Base-by-base conservation (phyloP, 2,888 invertebrate genomes). In the Prenolepis imparis region DNA sequence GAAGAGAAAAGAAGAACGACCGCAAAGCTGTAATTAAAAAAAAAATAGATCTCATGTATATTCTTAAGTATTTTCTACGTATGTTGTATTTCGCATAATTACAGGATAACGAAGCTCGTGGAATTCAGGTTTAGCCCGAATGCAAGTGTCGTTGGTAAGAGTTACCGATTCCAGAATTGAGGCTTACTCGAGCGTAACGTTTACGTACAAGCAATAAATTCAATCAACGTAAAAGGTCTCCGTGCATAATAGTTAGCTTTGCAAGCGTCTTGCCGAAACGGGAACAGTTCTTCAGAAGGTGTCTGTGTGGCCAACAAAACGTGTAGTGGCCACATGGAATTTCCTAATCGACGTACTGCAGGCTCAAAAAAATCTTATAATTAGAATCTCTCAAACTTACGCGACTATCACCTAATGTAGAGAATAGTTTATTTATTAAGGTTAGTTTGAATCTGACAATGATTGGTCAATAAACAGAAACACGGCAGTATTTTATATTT, bases 151-250 rank as follows among this genome's bases (percentile, higher is more conserved):
- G 83, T 80, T 83, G 73, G 72, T 82, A 78, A 78, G 82, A 67
- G 81, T 83, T 52, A 78, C 85, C 82, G 80, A 84, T 81, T 84
- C 78, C 80, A 41, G 89, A 75, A 82, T 57, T 72, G 78, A 59
- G 72, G 83, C 63, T 85, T 86, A 86, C 85, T 91, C 91, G 84
- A 88, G 88, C 86, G 86, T 85, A 84, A 89, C 89, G 87, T 82
- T 86, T 84, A 73, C 86, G 87, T 85, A 83, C 84, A 82, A 75
- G 66, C 82, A 68, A 87, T 89, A 81, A 86, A 83, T 82, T 82
- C 82, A 48, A 89, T 87, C 88, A 84, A 89, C 88, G 84, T 85
- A 39, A 88, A 87, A 77, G 59, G 86, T 86, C 82, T 70, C 84
- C 77, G 86, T 84, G 86, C 89, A 88, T 88, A 67, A 63, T 61